Evolutionary conservation across 2,113 vertebrate genomes (phyloP).

Genomic region (Halcyon senegalensis): DNA sequence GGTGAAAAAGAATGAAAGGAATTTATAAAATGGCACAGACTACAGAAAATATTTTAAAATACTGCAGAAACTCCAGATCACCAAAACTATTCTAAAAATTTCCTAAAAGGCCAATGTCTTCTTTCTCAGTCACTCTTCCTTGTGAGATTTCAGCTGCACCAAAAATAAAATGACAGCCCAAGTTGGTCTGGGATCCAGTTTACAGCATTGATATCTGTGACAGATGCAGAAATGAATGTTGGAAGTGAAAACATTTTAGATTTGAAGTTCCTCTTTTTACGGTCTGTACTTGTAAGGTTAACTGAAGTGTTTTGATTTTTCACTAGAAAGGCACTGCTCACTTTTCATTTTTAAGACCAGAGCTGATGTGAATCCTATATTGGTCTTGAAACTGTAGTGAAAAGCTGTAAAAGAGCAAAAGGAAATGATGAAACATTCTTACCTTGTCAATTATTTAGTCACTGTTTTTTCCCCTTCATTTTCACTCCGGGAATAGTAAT

Average conservation of each 20-base stretch:
- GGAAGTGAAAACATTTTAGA: neutral
- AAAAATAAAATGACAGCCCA: neutral
- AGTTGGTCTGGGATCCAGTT: neutral
- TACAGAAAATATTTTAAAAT: neutral
- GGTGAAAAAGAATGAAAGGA: neutral
- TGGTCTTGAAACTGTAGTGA: slow-evolving; percentile 54
- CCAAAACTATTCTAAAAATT: slow-evolving; percentile 10
- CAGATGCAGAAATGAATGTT: neutral
- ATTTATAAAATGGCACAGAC: neutral
- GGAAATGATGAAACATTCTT: slow-evolving; percentile 65
- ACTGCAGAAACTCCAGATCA: neutral
- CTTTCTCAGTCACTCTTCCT: neutral
- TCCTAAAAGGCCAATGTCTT: neutral
- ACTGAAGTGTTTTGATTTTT: slow-evolving; percentile 7
- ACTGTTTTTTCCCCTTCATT: slow-evolving; percentile 22
- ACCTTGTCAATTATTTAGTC: slow-evolving; percentile 76
- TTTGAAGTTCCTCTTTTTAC: neutral
- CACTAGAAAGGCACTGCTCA: neutral
- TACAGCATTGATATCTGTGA: neutral
- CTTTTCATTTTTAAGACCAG: slow-evolving; percentile 23
- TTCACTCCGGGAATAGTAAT: slow-evolving; percentile 71
- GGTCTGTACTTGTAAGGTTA: neutral
- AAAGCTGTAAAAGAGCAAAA: slow-evolving; percentile 49
- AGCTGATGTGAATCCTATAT: slow-evolving; percentile 39
- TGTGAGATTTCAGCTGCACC: neutral